Evolutionary conservation across 2,113 vertebrate genomes (phyloP).

Genomic region (Ictalurus furcatus): DNA sequence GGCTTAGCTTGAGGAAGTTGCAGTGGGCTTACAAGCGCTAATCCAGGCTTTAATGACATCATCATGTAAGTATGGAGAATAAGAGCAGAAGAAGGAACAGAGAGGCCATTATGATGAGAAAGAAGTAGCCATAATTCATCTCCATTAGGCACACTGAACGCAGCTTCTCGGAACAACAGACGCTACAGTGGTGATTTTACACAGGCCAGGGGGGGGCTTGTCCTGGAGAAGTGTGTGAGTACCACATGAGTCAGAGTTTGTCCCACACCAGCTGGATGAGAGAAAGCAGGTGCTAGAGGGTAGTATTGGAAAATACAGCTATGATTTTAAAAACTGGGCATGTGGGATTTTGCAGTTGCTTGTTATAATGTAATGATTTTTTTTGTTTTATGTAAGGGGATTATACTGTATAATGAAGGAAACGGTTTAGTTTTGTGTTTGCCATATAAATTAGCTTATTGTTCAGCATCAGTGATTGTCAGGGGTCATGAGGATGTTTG

Average conservation of each 20-base stretch:
- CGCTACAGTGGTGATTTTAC: conserved; percentile 57
- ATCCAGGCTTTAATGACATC: conserved; percentile 70
- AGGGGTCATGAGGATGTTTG: conserved; percentile 9
- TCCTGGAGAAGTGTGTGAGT: conserved; percentile 58
- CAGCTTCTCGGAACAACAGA: conserved; percentile 28
- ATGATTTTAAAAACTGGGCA: background rate
- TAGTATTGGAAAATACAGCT: background rate
- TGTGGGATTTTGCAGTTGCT: background rate
- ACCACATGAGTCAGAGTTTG: conserved; percentile 49
- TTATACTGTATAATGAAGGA: background rate
- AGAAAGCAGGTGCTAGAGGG: background rate
- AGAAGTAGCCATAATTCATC: background rate
- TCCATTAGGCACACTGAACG: background rate
- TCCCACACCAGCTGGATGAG: conserved; percentile 55
- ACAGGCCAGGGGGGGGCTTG: conserved; percentile 37
- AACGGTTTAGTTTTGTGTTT: background rate
- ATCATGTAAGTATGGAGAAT: conserved; percentile 52
- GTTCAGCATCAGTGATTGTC: background rate
- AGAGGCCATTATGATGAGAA: background rate
- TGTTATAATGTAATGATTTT: conserved; percentile 5
- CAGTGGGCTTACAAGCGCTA: conserved; percentile 53
- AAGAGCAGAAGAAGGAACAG: background rate
- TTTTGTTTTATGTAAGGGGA: background rate
- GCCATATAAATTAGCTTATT: background rate
- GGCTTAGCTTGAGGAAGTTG: background rate